Percentiles rank a stretch among this genome's conserved stretches.
Evolutionary conservation across 2,113 vertebrate genomes (phyloP).

Genomic region (Tupaia tana): DNA sequence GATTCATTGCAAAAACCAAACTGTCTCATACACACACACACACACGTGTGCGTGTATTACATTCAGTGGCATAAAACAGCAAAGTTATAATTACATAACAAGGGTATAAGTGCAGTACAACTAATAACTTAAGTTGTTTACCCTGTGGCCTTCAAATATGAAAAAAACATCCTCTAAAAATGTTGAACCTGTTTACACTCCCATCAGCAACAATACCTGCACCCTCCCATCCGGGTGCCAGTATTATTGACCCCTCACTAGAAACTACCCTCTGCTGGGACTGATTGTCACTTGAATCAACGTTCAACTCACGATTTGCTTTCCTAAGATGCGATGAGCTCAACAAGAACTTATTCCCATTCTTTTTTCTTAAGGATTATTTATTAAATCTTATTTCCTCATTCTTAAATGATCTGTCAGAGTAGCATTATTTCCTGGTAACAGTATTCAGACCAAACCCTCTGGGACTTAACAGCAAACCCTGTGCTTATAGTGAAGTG

Average conservation of each 20-base stretch:
- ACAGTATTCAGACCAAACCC: background rate
- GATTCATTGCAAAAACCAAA: too few relatives aligned
- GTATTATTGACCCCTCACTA: background rate
- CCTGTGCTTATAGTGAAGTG: background rate
- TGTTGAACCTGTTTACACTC: background rate
- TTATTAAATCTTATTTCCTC: too few relatives aligned
- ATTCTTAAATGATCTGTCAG: background rate
- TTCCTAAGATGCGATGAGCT: background rate
- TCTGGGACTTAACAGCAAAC: background rate
- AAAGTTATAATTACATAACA: too few relatives aligned
- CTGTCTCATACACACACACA: too few relatives aligned
- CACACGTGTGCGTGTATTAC: too few relatives aligned
- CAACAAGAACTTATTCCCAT: background rate
- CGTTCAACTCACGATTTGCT: background rate
- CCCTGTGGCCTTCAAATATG: too few relatives aligned
- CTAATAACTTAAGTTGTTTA: too few relatives aligned
- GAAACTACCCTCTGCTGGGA: background rate
- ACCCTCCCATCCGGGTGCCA: background rate
- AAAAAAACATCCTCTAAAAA: background rate
- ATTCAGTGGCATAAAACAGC: too few relatives aligned
- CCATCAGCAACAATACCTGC: rapidly evolving
- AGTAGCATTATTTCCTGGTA: background rate
- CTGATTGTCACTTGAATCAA: background rate
- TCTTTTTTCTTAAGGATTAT: too few relatives aligned
- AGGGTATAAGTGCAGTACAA: too few relatives aligned